A percentile compares a stretch with the other conserved stretches of the same genome.
Conservation (phyloP, 1,140 invertebrate species). For the Rhagoletis zephyria region DNA sequence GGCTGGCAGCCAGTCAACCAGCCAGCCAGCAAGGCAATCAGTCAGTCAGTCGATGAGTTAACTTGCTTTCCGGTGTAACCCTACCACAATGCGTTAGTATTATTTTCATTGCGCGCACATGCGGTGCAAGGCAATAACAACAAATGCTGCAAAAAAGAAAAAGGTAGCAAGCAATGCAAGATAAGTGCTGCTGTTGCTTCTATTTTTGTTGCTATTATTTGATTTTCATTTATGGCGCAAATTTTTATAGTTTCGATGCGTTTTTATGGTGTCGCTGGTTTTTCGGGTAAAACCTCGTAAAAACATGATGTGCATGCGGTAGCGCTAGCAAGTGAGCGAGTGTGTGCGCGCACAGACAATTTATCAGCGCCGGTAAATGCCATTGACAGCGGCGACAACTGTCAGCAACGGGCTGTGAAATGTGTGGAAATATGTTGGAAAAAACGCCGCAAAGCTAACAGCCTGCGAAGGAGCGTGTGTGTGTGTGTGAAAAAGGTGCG, state of each 20-base stretch:
- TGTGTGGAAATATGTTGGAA: neutral
- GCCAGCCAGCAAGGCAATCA: neutral
- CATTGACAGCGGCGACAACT: conserved; percentile 49
- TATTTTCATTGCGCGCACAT: conserved; percentile 46
- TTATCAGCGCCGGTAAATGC: conserved; percentile 51
- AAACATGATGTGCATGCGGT: conserved; percentile 21
- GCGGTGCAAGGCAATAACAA: conserved; percentile 2
- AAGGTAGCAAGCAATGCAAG: neutral
- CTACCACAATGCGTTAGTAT: conserved; percentile 25
- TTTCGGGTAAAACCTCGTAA: conserved; percentile 44
- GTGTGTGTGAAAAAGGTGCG: conserved; percentile 21
- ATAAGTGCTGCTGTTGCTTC: neutral
- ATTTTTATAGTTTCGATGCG: conserved; percentile 48
- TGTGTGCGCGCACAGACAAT: conserved; percentile 29
- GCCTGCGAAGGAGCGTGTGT: neutral
- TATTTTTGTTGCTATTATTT: conserved; percentile 42
- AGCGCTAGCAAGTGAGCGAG: neutral
- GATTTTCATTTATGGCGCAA: conserved; percentile 49
- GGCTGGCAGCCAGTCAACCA: neutral
- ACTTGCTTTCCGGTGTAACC: conserved; percentile 14
- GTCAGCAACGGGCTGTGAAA: conserved; percentile 48
- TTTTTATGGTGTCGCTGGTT: conserved; percentile 52
- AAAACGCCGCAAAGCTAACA: neutral
- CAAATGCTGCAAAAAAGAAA: neutral
- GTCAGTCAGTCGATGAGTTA: neutral